phyloP scores from a whole-genome alignment of 2,797 vertebrate genomes.

The Merluccius polli region DNA sequence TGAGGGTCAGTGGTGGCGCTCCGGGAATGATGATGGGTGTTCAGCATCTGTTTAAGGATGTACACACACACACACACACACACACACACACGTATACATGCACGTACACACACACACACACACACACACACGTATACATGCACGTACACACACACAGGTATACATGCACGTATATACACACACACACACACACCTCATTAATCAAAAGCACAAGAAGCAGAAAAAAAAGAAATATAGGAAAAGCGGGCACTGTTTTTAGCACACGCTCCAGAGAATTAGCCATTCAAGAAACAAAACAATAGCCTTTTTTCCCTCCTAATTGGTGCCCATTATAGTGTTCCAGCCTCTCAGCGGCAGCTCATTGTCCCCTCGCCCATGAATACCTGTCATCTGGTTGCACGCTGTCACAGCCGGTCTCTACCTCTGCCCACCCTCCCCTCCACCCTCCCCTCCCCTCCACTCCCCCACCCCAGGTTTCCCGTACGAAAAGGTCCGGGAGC shows the following conservation, averaged over 20 bases:
- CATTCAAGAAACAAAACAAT: not conserved
- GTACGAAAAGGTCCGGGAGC: constrained; percentile 96
- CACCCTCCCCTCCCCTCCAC: not conserved
- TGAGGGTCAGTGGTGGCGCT: constrained; percentile 74
- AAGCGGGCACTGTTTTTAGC: not conserved
- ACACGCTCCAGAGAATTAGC: not conserved
- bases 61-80: not conserved
- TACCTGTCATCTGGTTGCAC: not conserved
- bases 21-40: not conserved
- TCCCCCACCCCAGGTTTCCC: constrained; percentile 81
- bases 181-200: not conserved
- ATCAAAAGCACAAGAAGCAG: not conserved
- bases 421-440: not conserved
- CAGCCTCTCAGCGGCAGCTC: not conserved
- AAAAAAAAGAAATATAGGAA: too few relatives aligned
- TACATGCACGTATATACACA: not conserved
- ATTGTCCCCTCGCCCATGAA: not conserved
- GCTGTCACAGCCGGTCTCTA: not conserved
- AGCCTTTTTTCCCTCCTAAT: not conserved
- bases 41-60: not conserved
- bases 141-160: not conserved
- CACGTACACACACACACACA: too few relatives aligned
- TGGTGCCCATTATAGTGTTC: not conserved
- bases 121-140: not conserved
- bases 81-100: too few relatives aligned